Percentiles rank a stretch among this genome's conserved stretches.
phyloP scores from a whole-genome alignment of 1,140 invertebrate genomes.

The Caenorhabditis tropicalis region DNA sequence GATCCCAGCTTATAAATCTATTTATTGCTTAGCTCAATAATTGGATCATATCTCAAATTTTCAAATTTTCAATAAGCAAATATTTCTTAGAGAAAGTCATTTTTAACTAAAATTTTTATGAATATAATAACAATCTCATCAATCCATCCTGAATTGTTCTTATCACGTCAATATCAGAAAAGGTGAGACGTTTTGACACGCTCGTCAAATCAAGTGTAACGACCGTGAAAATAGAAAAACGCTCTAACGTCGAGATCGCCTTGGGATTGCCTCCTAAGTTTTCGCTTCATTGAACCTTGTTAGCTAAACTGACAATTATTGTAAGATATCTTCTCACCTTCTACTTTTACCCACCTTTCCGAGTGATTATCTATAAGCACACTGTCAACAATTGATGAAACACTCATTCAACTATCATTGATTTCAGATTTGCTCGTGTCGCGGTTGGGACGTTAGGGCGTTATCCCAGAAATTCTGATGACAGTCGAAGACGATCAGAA shows the following conservation, averaged over 20 bases:
- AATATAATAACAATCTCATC: not conserved
- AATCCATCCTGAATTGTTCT: not conserved
- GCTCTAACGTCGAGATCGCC: conserved; percentile 37
- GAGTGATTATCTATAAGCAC: conserved; percentile 1
- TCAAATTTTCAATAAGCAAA: too few species aligned
- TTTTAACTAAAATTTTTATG: too few species aligned
- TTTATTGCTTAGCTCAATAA: not conserved
- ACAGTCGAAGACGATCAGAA: conserved; percentile 34
- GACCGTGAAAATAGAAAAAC: conserved; percentile 35
- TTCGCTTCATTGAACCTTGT: conserved; percentile 44
- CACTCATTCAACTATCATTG: too few species aligned
- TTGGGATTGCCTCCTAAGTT: conserved; percentile 35
- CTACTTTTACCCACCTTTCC: not conserved
- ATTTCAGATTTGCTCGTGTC: conserved; percentile 16
- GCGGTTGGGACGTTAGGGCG: not conserved
- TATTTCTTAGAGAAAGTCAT: too few species aligned
- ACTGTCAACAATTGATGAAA: too few species aligned
- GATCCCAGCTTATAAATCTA: not conserved
- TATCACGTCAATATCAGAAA: not conserved
- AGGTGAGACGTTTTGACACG: conserved; percentile 36
- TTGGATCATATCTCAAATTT: too few species aligned
- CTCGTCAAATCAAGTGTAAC: conserved; percentile 24
- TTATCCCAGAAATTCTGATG: not conserved
- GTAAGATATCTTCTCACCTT: conserved; percentile 13
- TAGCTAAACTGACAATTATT: conserved; percentile 45